Conservation (phyloP, 2,113 vertebrate genomes). For the Rhegmatorhina hoffmannsi region DNA sequence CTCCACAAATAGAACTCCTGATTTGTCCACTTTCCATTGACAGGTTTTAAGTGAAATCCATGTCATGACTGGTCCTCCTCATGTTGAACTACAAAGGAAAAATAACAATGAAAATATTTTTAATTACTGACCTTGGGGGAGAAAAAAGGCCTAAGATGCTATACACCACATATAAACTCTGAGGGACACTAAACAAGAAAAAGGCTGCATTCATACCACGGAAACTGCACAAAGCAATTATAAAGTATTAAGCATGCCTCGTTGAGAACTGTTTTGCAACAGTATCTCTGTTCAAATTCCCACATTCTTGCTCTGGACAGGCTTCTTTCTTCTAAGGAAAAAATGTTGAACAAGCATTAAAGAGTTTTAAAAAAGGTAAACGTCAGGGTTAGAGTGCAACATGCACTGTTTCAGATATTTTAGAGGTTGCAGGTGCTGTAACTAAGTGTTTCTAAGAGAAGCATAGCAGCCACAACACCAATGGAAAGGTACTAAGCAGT, state of each 20-base stretch:
- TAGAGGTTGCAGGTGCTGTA: neutral
- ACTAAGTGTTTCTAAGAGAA: neutral
- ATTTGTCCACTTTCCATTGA: neutral
- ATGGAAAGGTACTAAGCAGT: neutral
- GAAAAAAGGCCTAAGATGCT: neutral
- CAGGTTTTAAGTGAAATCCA: neutral
- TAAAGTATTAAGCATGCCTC: accelerated
- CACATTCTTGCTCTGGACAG: neutral
- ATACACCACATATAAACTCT: too few species aligned
- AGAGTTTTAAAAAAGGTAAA: neutral
- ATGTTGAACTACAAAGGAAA: neutral
- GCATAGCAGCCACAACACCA: accelerated
- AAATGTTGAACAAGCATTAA: neutral
- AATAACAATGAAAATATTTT: neutral
- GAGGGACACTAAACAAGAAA: neutral
- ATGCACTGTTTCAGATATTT: neutral
- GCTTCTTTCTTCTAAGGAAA: neutral
- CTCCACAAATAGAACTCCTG: neutral
- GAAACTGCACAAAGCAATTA: neutral
- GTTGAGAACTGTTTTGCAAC: accelerated
- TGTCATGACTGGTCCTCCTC: neutral
- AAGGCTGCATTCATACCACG: neutral
- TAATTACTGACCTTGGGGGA: neutral
- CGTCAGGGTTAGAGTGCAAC: neutral
- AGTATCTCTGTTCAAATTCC: neutral